Base-by-base conservation (phyloP, 64 coral and sea anemone species). In the Stichodactyla helianthus region DNA sequence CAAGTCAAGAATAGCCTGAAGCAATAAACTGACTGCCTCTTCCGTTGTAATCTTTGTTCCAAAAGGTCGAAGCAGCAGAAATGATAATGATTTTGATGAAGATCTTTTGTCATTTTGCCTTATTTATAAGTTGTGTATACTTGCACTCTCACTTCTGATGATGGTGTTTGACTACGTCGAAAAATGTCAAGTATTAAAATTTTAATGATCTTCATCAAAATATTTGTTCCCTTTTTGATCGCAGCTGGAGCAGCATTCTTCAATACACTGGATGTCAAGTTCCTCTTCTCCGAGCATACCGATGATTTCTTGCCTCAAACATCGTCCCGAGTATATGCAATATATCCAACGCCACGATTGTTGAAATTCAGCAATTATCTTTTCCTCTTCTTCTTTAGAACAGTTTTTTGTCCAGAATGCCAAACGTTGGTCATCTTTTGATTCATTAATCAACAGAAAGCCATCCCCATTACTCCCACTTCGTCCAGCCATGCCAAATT, bases 401-500 rank as follows among this genome's bases (percentile, higher is more conserved):
- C 54, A 57, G 25, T 51, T 51, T 26, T 23, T 20, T 16, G 53
- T 59, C 82, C 82, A 84, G 13, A 44, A 14, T 15, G 59, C 27
- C 0, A 84, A 13, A 6, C 82, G 52, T 13, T 84, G 82, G n/a
- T 84, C 82, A 84, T 84, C 82, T 31, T 63, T 57, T 8, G 17
- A 59, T 50, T 84, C 82, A 25, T 84, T 84, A 84, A 88, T 10
- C 0, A 90, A 64, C 4, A 90, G 20, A 85, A 87, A 82, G 50
- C 85, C 68, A 88, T 94, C 88, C 5, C 62, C 52, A 11, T 52
- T n/a, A 14, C 89, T 54, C 22, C 76, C 62, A 77, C 82, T 86
- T 31, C 93, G 50, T 71, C 86, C 93, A 18, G 86, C 93, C 71
- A 83, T 80, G 6, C 93, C 86, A 89, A 95, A 92, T 82, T 95